Evolutionary conservation across 2,797 vertebrate species (phyloP).

Genomic region (Petrocephalus schoutedeni): DNA sequence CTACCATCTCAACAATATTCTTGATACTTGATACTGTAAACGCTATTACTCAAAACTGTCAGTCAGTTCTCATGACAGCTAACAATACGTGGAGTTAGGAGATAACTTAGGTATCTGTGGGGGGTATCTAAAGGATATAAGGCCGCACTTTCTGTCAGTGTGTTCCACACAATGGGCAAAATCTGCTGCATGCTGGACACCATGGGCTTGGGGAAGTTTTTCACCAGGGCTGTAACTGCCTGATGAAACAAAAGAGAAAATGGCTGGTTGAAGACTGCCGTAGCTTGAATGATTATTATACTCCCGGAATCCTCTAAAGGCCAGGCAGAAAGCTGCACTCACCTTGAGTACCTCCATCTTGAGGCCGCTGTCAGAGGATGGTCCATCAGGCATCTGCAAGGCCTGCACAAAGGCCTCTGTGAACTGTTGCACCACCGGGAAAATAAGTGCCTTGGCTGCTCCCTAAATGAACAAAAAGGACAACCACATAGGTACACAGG

Average conservation of each 20-base stretch:
- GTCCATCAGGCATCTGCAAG: slow-evolving; percentile 90
- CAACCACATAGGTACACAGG: neutral
- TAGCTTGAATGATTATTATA: neutral
- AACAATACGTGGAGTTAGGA: neutral
- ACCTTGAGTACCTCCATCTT: slow-evolving; percentile 99
- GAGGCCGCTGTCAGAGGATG: slow-evolving; percentile 88
- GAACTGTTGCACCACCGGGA: slow-evolving; percentile 96
- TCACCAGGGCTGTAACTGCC: slow-evolving; percentile 94
- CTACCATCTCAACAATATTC: neutral
- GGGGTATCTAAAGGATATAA: slow-evolving; percentile 80
- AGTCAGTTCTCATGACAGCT: neutral
- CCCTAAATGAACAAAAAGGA: slow-evolving; percentile 63
- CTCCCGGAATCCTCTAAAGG: neutral
- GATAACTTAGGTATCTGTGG: neutral
- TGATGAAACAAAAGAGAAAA: slow-evolving; percentile 39
- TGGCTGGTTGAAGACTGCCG: neutral
- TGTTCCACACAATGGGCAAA: slow-evolving; percentile 95
- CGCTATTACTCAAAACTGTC: neutral
- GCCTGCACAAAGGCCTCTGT: slow-evolving; percentile 95
- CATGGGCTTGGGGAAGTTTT: slow-evolving; percentile 98
- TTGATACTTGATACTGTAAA: neutral
- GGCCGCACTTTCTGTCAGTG: slow-evolving; percentile 91
- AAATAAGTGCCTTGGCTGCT: slow-evolving; percentile 89
- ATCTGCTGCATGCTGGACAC: slow-evolving; percentile 97
- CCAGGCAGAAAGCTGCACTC: slow-evolving; percentile 20